These are phyloP conservation scores for Troides helena DNA, from an alignment of 2,888 invertebrate genomes.

Conservation along the genomic window DNA sequence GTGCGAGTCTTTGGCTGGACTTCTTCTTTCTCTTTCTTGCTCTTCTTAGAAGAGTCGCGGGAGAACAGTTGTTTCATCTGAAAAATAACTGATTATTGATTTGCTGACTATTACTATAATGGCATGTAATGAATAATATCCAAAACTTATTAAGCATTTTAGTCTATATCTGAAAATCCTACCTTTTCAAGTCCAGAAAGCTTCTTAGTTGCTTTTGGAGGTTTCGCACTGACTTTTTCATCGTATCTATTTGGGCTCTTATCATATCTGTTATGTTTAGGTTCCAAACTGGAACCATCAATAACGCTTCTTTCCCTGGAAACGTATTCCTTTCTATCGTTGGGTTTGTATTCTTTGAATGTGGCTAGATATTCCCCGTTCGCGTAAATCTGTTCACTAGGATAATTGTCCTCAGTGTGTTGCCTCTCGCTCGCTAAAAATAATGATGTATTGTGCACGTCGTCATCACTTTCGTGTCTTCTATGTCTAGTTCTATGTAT, in stretches of 20 bases:
- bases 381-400: slow-evolving; percentile 71
- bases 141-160: neutral
- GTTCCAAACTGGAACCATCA: slow-evolving; percentile 84
- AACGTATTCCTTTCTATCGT: slow-evolving; percentile 62
- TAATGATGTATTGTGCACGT: slow-evolving; percentile 83
- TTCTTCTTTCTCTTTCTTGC: slow-evolving; percentile 82
- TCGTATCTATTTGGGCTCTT: slow-evolving; percentile 73
- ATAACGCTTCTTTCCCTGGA: slow-evolving; percentile 81
- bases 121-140: neutral
- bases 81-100: slow-evolving; percentile 25
- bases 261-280: slow-evolving; percentile 81
- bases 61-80: slow-evolving; percentile 88
- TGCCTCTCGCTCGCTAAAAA: slow-evolving; percentile 87
- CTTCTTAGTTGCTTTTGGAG: slow-evolving; percentile 83
- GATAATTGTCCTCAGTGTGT: slow-evolving; percentile 84
- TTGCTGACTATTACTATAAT: neutral
- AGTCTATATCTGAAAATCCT: slow-evolving; percentile 33
- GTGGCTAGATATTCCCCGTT: slow-evolving; percentile 67
- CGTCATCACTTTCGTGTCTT: slow-evolving; percentile 84
- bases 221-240: slow-evolving; percentile 77
- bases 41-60: slow-evolving; percentile 84
- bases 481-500: slow-evolving; percentile 57
- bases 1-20: slow-evolving; percentile 77
- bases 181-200: slow-evolving; percentile 87
- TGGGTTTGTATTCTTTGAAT: slow-evolving; percentile 59